Evolutionary conservation across 2,888 invertebrate species (phyloP), one percentile per base, ranked within the genome.

Genomic region (Tiliacea citrago): DNA sequence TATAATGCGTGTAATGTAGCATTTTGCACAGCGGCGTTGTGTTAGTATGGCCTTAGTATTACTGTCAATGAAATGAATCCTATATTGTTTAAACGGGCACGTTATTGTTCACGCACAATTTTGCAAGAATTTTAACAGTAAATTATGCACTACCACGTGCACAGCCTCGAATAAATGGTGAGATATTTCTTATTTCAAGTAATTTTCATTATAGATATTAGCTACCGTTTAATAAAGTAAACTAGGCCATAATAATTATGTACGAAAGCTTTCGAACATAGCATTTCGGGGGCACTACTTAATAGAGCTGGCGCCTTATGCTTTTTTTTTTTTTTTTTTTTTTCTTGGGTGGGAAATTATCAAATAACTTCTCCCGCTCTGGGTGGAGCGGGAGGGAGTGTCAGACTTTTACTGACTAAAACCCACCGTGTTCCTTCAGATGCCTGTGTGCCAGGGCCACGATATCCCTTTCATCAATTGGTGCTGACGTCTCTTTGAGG

Each of bases 121-220:
- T 63, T 63, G 72, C 62, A 72, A 63, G 49, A 29, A 47, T 47
- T 42, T 65, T 42, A 62, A 35, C 10, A 45, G 45, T 60, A 39
- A 60, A n/a, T 16, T 9, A 53, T n/a, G 55, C 80, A 45, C 55
- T 55, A 10, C 7, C n/a, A 45, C 16, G 62, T 58, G 74, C 55
- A 80, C 62, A 24, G 7, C 81, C 24, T 47, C 55, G 13, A 73
- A 80, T 80, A 80, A 63, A 61, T 72, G 13, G 55, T 63, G 42
- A 73, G 18, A 10, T 63, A 63, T 51, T 58, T 63, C 62, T 29
- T 21, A 65, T 65, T 29, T 65, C 13, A 51, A 65, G 29, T 9
- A 35, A 35, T n/a, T 47, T 65, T 29, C 13, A 13, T 47, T 65
- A 12, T 12, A 55, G 24, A 18, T 18, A 18, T 18, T 49, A 18